Conservation (phyloP, 2,113 vertebrate genomes). For the Burhinus bistriatus region DNA sequence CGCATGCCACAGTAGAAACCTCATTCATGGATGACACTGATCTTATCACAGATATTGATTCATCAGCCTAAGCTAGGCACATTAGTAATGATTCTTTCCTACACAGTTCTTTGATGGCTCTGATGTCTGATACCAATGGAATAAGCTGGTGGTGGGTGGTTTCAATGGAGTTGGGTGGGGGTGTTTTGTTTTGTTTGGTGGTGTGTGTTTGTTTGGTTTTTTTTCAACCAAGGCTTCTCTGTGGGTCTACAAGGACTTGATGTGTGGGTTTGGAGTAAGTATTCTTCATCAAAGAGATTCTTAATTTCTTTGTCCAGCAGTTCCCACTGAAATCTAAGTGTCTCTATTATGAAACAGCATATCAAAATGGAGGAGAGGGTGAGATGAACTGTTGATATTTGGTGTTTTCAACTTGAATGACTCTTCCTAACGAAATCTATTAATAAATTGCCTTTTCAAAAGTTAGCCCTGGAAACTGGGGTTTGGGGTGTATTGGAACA, state of each 20-base stretch:
- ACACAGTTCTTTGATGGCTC: not conserved
- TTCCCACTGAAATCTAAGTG: not conserved
- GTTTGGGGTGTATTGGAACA: not conserved
- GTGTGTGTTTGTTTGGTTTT: not conserved
- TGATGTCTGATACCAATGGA: not conserved
- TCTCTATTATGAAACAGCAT: not conserved
- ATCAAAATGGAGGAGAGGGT: not conserved
- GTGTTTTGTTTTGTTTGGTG: too few species aligned
- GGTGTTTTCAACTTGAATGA: not conserved
- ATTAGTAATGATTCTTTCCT: not conserved
- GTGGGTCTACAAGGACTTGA: not conserved
- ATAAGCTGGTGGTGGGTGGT: not conserved
- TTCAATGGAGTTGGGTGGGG: not conserved
- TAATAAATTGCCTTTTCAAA: not conserved
- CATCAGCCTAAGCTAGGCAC: not conserved
- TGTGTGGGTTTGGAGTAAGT: not conserved
- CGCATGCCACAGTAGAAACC: not conserved
- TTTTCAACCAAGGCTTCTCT: not conserved
- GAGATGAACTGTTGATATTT: not conserved
- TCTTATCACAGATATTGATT: constrained; percentile 30
- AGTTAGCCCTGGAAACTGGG: not conserved
- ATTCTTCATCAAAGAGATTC: not conserved
- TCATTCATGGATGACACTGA: constrained; percentile 29
- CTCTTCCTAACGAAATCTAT: not conserved
- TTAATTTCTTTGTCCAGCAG: not conserved